These are phyloP conservation scores for Tachina grossa DNA, from an alignment of 2,888 invertebrate species.

Conservation along the genomic window DNA sequence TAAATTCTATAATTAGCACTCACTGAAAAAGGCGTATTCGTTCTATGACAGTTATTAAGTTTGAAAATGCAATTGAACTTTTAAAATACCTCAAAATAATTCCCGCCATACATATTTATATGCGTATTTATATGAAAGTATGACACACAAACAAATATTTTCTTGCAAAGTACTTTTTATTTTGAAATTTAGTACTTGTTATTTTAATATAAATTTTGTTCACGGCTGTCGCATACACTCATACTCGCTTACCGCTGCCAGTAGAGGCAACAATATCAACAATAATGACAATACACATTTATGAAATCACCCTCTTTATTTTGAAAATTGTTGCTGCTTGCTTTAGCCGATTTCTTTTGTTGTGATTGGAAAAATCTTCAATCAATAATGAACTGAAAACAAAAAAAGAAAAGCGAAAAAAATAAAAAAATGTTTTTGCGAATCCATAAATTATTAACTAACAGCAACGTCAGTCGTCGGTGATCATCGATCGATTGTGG, in stretches of 20 bases:
- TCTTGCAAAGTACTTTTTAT: too few species aligned
- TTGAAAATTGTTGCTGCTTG: slow-evolving; percentile 34
- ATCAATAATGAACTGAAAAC: slow-evolving; percentile 53
- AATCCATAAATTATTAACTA: slow-evolving; percentile 66
- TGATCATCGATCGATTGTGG: slow-evolving; percentile 61
- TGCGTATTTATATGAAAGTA: too few species aligned
- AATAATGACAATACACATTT: slow-evolving; percentile 31
- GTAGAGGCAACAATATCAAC: neutral
- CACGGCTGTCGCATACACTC: neutral
- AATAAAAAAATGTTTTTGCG: slow-evolving; percentile 55
- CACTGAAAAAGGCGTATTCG: too few species aligned
- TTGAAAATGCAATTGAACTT: too few species aligned
- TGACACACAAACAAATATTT: too few species aligned
- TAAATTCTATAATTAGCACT: too few species aligned
- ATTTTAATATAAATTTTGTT: too few species aligned
- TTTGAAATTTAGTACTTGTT: too few species aligned
- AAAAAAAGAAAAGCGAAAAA: slow-evolving; percentile 35
- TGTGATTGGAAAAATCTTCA: slow-evolving; percentile 68
- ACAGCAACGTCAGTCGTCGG: slow-evolving; percentile 63
- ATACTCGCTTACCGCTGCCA: neutral
- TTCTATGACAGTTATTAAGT: too few species aligned
- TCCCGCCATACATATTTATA: too few species aligned
- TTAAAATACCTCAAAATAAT: too few species aligned
- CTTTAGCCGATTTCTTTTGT: slow-evolving; percentile 57
- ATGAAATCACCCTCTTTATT: slow-evolving; percentile 46